Base-by-base conservation (phyloP, 1,140 invertebrate species). In the Vanessa atalanta region DNA sequence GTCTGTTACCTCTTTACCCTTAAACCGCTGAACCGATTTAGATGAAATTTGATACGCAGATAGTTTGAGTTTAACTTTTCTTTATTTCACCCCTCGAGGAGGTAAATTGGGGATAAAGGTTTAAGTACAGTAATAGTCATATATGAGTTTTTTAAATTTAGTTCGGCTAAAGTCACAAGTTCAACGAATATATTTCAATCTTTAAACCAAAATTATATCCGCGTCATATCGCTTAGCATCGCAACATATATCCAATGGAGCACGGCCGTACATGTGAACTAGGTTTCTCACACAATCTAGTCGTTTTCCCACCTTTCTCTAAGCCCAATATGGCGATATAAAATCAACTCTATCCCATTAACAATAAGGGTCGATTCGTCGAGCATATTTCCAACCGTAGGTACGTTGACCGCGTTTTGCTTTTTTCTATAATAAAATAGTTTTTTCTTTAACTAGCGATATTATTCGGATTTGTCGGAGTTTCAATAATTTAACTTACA, bases 281-380 rank as follows among this genome's bases (percentile, higher is more conserved):
- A 71, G 72, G 67, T 60, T 70, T 79, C 70, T 76, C 70, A 77
- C 60, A 76, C 68, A 70, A 76, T 77, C 63, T 65, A 69, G 47
- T 7, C 75, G 51, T 79, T 76, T 81, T 79, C 76, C 79, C 79
- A 73, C 77, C 79, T 81, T 81, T 80, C 79, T 75, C 79, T 65
- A 63, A 53, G 31, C n/a, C 37, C 16, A 47, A 20, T 5, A 47
- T 23, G 7, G 23, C 16, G 37, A 9, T 61, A 50, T 63, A 67
- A 48, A 60, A 37, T 61, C 9, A 50, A 66, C 71, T 26, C 53
- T 72, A 61, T 31, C 11, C 9, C 26, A 14, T 37, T 20, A 1
- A 20, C 11, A 43, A 8, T 65, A 66, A 67, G 43, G 8, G 55
- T 37, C 31, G 37, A 60, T n/a, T 66, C 16, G 6, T 20, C 8